phyloP scores from a whole-genome alignment of 2,797 vertebrate genomes.

The Mycteria americana region DNA sequence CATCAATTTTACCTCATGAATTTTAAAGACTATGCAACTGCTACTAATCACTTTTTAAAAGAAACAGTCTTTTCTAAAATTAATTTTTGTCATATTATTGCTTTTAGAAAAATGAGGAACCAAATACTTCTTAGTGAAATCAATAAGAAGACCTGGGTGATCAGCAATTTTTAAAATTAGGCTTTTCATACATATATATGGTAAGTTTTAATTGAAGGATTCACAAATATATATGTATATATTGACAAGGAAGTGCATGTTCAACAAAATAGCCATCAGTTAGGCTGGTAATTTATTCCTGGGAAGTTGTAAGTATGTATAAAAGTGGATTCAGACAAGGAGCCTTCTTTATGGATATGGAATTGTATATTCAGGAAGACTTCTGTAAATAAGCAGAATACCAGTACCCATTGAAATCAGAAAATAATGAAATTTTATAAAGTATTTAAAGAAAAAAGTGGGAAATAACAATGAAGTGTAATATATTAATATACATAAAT shows the following conservation, averaged over 20 bases:
- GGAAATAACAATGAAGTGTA: background rate
- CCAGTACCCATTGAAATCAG: background rate
- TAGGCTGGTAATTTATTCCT: background rate
- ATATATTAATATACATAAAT: background rate
- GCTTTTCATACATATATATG: background rate
- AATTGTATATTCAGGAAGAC: background rate
- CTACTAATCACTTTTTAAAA: background rate
- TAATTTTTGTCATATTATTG: background rate
- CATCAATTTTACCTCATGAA: background rate
- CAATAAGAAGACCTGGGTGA: background rate
- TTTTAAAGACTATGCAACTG: background rate
- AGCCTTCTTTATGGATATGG: background rate
- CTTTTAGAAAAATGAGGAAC: background rate
- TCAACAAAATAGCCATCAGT: background rate
- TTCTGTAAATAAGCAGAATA: background rate
- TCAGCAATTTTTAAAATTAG: background rate
- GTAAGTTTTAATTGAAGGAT: background rate
- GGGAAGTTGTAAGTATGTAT: background rate
- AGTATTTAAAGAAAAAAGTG: background rate
- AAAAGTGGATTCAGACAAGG: background rate
- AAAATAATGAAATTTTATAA: background rate
- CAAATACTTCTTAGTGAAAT: background rate
- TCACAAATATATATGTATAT: background rate
- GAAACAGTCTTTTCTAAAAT: background rate
- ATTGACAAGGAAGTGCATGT: background rate